Base-by-base conservation (phyloP, 2,797 vertebrate genomes). In the Aratinga solstitialis region DNA sequence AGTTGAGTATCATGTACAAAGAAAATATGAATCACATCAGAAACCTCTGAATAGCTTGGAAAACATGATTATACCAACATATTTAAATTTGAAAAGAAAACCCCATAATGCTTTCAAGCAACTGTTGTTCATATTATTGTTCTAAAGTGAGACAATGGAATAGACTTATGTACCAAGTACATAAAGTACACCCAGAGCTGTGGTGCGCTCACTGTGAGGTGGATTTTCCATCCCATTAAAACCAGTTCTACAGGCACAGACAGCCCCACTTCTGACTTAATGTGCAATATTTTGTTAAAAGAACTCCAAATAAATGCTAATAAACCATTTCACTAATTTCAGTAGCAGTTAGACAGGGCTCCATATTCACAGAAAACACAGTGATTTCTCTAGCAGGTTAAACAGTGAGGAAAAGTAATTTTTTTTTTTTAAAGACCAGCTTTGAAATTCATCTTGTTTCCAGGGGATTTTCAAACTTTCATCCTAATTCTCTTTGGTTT, bases 151-250 rank as follows among this genome's bases (percentile, higher is more conserved):
- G 75, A 83, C 36, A 91, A 76, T 29, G 73, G 34, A 92, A 91
- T 5, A 93, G 58, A 80, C 47, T 81, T 84, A 65, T 15, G 30
- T 75, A 91, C 10, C 30, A 80, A 87, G 42, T 22, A 53, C 47
- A 71, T 51, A 51, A 84, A 77, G 61, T 71, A 84, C 34, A 87
- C 18, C 22, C 32, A 58, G 48, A 74, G 19, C 48, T 69, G 42
- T 0, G 0, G 45, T 91, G 68, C 42, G 34, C 56, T 93, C 48
- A 42, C 54, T 80, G 26, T 3, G 2, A 87, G 42, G 79, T 7
- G 84, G 32, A 89, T 89, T 92, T 93, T 87, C 81, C 68, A 80
- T 29, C 22, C n/a, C 54, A 80, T 79, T 91, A 87, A 85, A 87
- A 83, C 5, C 42, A 62, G 42, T 68, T 91, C 62, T 53, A 76